These are phyloP conservation scores for Holothuria scabra DNA, from an alignment of 53 echinoderm and acorn worm genomes.

Conservation along the genomic window DNA sequence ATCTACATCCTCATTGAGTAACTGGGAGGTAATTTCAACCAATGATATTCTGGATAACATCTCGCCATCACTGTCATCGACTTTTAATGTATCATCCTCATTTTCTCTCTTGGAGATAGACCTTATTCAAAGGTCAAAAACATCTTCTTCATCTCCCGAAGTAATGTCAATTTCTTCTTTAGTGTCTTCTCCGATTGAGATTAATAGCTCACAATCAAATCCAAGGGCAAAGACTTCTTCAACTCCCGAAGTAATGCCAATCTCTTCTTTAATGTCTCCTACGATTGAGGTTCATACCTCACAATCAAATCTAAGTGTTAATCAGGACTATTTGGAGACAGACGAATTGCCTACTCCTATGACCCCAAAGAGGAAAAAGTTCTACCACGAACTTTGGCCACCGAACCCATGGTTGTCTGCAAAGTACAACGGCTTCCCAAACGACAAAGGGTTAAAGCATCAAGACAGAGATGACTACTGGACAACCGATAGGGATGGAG, in stretches of 20 bases:
- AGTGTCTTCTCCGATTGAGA: background rate
- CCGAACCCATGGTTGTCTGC: background rate
- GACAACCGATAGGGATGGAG: no score
- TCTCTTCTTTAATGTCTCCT: background rate
- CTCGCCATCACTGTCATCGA: no score
- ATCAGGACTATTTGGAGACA: background rate
- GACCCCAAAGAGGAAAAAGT: background rate
- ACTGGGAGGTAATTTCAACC: no score
- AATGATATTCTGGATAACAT: no score
- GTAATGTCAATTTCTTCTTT: background rate
- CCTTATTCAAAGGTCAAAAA: no score
- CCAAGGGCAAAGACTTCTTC: no score
- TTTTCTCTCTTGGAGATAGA: no score
- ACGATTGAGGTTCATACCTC: background rate
- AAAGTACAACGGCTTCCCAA: conserved; percentile 24
- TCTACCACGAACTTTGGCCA: conserved; percentile 1
- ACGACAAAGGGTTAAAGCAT: background rate
- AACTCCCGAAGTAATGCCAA: no score
- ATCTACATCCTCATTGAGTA: no score
- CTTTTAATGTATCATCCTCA: no score
- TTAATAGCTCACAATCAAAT: background rate
- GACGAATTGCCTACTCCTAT: background rate
- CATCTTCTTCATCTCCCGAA: no score
- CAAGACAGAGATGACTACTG: no score
- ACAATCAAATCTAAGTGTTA: background rate